Percentiles rank a stretch among this genome's conserved stretches.
Evolutionary conservation across 2,888 invertebrate genomes (phyloP).

Genomic region (Chrysolina oricalcia): DNA sequence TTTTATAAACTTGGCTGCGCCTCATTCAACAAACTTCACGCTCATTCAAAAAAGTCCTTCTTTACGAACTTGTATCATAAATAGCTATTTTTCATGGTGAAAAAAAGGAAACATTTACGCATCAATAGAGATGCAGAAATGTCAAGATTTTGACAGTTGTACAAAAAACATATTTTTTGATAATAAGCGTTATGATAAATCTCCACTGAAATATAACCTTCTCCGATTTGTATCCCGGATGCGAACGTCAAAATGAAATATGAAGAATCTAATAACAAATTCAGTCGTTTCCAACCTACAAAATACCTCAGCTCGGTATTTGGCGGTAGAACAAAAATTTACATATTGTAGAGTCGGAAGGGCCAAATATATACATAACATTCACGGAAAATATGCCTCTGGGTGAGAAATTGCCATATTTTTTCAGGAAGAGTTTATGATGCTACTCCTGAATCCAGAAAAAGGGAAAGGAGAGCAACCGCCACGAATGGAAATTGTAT

Average conservation of each 20-base stretch:
- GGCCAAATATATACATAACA: constrained; percentile 8
- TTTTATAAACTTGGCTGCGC: too few species aligned
- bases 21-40: too few species aligned
- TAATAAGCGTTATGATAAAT: too few species aligned
- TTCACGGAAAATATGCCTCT: background rate
- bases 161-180: too few species aligned
- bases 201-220: too few species aligned
- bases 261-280: background rate
- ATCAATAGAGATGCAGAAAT: too few species aligned
- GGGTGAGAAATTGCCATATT: constrained; percentile 17
- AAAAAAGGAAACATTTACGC: too few species aligned
- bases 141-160: too few species aligned
- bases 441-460: background rate
- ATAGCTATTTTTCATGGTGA: too few species aligned
- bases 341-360: background rate
- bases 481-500: constrained; percentile 10
- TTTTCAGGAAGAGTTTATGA: constrained; percentile 6
- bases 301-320: background rate
- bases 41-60: too few species aligned
- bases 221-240: background rate
- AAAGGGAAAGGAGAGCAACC: constrained; percentile 11
- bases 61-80: too few species aligned
- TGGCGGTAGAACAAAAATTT: constrained; percentile 2
- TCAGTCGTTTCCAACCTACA: background rate
- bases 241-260: background rate